Percentiles rank a stretch among this genome's conserved stretches.
phyloP scores from a whole-genome alignment of 2,113 vertebrate genomes.

The Arvicanthis niloticus region DNA sequence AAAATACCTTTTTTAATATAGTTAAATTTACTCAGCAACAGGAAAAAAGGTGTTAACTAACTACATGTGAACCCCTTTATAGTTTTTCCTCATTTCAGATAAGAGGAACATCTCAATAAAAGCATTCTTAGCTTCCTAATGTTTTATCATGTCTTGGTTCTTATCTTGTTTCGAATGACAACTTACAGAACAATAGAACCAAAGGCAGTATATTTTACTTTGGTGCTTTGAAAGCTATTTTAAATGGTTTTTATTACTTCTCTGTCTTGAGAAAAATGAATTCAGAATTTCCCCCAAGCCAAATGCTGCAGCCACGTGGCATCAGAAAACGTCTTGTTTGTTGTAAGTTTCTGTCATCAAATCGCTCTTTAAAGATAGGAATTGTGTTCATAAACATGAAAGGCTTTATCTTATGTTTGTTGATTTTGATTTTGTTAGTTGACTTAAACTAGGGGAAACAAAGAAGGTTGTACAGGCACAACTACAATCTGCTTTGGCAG shows the following conservation, averaged over 20 bases:
- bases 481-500: not conserved
- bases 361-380: not conserved
- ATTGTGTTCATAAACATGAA: not conserved
- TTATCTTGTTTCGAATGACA: conserved; percentile 25
- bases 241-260: conserved; percentile 11
- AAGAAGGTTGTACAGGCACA: not conserved
- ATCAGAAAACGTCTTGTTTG: not conserved
- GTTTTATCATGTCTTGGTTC: conserved; percentile 11
- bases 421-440: conserved; percentile 1
- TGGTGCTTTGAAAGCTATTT: conserved; percentile 51
- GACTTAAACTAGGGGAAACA: not conserved
- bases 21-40: not conserved
- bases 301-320: not conserved
- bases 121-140: not conserved
- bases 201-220: conserved; percentile 12
- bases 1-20: not conserved
- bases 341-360: not conserved
- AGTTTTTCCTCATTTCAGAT: not conserved
- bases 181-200: not conserved
- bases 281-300: not conserved
- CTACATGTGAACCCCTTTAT: not conserved
- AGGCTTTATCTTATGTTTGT: not conserved
- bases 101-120: not conserved
- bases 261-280: not conserved
- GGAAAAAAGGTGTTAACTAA: not conserved